Evolutionary conservation across 2,797 vertebrate genomes (phyloP).

Genomic region (Podarcis lilfordi): DNA sequence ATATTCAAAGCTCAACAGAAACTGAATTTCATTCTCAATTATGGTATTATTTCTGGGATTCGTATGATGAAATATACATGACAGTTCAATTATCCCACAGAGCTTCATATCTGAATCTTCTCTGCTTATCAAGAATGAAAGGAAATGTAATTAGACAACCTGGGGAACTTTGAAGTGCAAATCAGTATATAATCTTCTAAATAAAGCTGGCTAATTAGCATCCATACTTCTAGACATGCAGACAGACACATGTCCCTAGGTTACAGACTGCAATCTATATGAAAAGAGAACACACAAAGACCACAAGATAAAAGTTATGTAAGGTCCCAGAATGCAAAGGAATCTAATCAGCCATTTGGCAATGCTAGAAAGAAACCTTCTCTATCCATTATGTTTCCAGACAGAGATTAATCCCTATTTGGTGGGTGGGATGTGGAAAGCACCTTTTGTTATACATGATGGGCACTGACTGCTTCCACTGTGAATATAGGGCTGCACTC

Average conservation of each 20-base stretch:
- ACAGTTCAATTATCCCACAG: background rate
- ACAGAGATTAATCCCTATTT: background rate
- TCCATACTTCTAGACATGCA: slow-evolving; percentile 4
- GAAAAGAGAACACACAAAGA: fast-evolving
- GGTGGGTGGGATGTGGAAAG: background rate
- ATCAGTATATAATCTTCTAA: background rate
- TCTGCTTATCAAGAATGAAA: background rate
- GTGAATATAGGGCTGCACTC: background rate
- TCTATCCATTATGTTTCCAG: background rate
- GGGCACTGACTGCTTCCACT: background rate
- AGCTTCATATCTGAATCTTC: slow-evolving; percentile 2
- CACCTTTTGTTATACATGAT: background rate
- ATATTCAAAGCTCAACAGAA: background rate
- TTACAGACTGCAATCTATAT: background rate
- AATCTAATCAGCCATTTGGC: background rate
- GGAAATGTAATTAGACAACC: background rate
- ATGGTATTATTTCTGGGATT: slow-evolving; percentile 8
- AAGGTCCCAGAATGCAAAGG: background rate
- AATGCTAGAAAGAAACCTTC: background rate
- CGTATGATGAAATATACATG: slow-evolving; percentile 4
- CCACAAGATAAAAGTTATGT: background rate
- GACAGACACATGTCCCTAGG: background rate
- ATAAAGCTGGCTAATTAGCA: background rate
- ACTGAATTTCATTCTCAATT: background rate
- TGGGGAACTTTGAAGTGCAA: background rate